These are phyloP conservation scores for Stercorarius parasiticus DNA, from an alignment of 2,113 vertebrate species.

Conservation along the genomic window DNA sequence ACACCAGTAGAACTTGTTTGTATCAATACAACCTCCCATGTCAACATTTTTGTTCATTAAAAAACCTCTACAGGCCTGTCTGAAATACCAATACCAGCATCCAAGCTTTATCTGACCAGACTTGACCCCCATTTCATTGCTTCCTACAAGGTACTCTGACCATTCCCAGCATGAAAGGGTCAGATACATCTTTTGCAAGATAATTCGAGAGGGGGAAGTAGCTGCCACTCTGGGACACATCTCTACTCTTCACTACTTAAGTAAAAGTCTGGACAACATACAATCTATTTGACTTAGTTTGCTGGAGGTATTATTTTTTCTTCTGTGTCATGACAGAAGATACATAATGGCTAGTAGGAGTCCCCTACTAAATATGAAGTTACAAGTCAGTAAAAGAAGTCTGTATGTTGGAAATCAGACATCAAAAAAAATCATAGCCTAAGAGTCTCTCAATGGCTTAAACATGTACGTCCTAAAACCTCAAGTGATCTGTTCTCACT, in stretches of 20 bases:
- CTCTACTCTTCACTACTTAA: not conserved
- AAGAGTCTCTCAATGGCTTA: not conserved
- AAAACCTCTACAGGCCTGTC: not conserved
- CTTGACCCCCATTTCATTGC: not conserved
- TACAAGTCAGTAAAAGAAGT: not conserved
- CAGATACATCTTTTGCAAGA: not conserved
- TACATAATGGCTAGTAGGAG: not conserved
- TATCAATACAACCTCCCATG: not conserved
- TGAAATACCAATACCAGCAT: not conserved
- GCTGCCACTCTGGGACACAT: not conserved
- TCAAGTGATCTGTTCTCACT: conserved; percentile 18
- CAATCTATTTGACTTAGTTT: not conserved
- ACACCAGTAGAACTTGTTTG: not conserved
- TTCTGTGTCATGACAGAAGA: not conserved
- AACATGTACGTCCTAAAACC: not conserved
- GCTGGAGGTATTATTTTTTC: not conserved
- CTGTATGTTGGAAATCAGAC: not conserved
- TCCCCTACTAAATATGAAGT: not conserved
- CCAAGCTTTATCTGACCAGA: not conserved
- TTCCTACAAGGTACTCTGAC: not conserved
- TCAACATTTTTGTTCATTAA: not conserved
- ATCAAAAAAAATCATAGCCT: not conserved
- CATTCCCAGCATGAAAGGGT: not conserved
- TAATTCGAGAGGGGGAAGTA: not conserved
- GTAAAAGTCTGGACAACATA: not conserved